Evolutionary conservation across 2,888 invertebrate genomes (phyloP), one percentile per base, ranked within the genome.

Genomic region (Girardia tigrina): DNA sequence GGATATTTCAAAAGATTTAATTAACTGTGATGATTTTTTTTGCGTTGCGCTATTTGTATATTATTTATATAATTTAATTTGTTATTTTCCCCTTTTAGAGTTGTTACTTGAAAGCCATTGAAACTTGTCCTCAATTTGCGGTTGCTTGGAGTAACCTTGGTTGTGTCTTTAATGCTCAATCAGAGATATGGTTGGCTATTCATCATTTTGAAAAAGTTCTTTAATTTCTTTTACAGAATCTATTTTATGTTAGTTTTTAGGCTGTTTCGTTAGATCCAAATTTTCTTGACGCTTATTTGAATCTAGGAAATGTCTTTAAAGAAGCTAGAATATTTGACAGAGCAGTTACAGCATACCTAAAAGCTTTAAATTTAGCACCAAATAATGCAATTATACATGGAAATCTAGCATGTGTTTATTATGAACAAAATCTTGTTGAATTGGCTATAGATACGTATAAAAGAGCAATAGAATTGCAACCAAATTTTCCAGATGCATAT

Each of bases 141-240:
- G 98, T 99, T 72, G 98, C 98, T 78, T 99, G 98, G 98, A 95
- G 95, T 86, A 98, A 98, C 86, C 88, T 98, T 81, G 98, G 98
- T 80, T 99, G 98, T 86, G 97, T 98, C 77, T 98, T 98, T 87
- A 99, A 98, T 86, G 94, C 95, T 28, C 94, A 98, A 85, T 94
- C 94, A 79, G 97, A 99, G 86, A 94, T 98, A 81, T 98, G 98
- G 98, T 87, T 98, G 82, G 98, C 98, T 42, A 98, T 98, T 80
- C 98, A 99, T 86, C 98, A 99, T 86, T 98, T 98, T 86, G 98
- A 99, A 84, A 98, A 98, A 83, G 86, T 85, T 79, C 77, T 72
- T 74, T 56, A 8, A 14, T 23, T 26, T 70, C 23, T 12, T 23
- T 23, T 26, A 8, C 6, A 12, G 20, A 70, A 70, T 23, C 12